Conservation (phyloP, 1,140 invertebrate species). For the Oscheius sp. region DNA sequence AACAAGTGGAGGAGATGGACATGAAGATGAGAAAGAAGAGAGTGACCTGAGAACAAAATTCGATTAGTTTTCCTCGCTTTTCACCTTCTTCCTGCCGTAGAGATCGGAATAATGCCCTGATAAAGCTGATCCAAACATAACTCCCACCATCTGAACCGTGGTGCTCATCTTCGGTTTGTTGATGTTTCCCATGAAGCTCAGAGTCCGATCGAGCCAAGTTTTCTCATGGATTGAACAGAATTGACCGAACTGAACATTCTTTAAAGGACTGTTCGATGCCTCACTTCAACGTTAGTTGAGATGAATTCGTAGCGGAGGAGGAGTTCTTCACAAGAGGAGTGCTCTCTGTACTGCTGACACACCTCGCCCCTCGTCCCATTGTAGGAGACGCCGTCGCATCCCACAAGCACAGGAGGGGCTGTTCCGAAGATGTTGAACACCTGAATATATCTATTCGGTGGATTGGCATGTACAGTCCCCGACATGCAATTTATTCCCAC, state of each 20-base stretch:
- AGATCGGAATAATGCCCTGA: conserved; percentile 29
- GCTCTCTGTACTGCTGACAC: conserved; percentile 21
- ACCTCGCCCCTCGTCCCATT: conserved; percentile 22
- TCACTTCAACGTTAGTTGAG: conserved; percentile 13
- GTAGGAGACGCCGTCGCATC: conserved; percentile 22
- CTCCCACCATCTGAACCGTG: conserved; percentile 31
- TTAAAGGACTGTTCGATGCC: background rate
- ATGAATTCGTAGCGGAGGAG: conserved; percentile 21
- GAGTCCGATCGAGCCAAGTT: conserved; percentile 14
- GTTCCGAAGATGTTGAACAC: conserved; percentile 34
- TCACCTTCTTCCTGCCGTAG: conserved; percentile 31
- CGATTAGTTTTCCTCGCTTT: background rate
- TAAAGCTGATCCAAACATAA: conserved; percentile 20
- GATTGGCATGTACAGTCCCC: too few relatives aligned
- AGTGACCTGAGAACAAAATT: conserved; percentile 9
- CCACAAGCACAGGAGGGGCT: conserved; percentile 12
- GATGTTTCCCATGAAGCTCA: background rate
- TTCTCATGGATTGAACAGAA: conserved; percentile 10
- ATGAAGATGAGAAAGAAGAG: conserved; percentile 14
- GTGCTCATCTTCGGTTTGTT: conserved; percentile 27
- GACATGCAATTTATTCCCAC: too few relatives aligned
- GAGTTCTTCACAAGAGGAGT: conserved; percentile 11
- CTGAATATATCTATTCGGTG: background rate
- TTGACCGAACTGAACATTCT: conserved; percentile 22
- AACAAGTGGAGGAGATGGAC: conserved; percentile 17